Percentiles rank a stretch among this genome's conserved stretches.
phyloP scores from a whole-genome alignment of 2,797 vertebrate genomes.

The Alca torda region DNA sequence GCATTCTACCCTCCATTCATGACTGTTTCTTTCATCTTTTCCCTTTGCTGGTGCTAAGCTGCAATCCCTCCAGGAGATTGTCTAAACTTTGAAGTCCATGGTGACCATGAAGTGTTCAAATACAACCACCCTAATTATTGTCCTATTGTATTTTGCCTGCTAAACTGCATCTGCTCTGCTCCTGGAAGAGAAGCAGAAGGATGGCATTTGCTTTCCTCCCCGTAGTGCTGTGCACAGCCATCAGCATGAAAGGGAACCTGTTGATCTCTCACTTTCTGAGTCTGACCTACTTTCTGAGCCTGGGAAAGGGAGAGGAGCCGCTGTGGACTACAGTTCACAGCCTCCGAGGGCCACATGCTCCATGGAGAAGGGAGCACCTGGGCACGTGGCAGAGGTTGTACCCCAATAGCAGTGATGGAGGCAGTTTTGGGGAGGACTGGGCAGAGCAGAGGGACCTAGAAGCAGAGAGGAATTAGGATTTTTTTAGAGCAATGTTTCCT shows the following conservation, averaged over 20 bases:
- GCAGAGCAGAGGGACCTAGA: not conserved
- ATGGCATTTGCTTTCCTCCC: not conserved
- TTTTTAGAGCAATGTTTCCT: not conserved
- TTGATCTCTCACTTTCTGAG: not conserved
- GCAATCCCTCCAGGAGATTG: not conserved
- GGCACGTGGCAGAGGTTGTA: fast-evolving
- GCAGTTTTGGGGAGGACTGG: not conserved
- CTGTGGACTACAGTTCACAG: not conserved
- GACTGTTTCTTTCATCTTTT: not conserved
- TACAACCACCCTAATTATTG: not conserved
- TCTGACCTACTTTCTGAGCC: not conserved
- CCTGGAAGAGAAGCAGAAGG: not conserved
- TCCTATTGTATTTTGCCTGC: not conserved
- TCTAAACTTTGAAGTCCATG: not conserved
- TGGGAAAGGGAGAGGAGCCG: not conserved
- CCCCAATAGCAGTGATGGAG: fast-evolving
- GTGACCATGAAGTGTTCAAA: not conserved
- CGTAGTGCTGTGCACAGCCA: not conserved
- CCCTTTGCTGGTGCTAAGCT: not conserved
- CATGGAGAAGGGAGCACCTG: not conserved
- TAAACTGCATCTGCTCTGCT: not conserved
- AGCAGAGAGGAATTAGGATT: not conserved
- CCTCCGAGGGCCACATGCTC: fast-evolving
- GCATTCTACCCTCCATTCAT: not conserved
- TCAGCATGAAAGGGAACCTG: not conserved